These are phyloP conservation scores for Gyps fulvus DNA, from an alignment of 2,113 vertebrate genomes.

Conservation along the genomic window DNA sequence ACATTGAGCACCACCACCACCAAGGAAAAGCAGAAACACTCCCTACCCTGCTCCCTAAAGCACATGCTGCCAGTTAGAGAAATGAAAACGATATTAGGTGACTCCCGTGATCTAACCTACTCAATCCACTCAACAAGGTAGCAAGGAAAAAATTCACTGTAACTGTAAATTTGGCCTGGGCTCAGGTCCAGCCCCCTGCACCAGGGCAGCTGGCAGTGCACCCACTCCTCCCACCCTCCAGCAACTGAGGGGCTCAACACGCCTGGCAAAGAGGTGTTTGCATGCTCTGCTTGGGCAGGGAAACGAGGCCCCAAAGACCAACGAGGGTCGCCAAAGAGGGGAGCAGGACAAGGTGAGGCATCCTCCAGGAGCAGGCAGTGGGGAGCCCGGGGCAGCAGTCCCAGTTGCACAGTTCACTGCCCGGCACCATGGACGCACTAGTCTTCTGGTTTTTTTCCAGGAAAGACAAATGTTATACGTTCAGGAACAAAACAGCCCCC, in stretches of 20 bases:
- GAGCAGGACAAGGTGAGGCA: background rate
- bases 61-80: background rate
- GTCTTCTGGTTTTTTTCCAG: background rate
- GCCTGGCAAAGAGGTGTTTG: background rate
- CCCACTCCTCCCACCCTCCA: background rate
- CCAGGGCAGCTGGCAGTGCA: background rate
- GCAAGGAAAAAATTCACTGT: background rate
- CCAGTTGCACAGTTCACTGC: accelerated
- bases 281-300: background rate
- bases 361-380: accelerated
- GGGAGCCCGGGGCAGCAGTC: background rate
- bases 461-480: background rate
- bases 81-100: background rate
- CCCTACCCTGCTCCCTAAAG: background rate
- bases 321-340: background rate
- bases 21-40: background rate
- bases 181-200: background rate
- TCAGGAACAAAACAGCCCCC: background rate
- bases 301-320: background rate
- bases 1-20: accelerated
- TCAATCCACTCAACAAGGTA: background rate
- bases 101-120: background rate
- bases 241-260: background rate
- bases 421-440: accelerated
- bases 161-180: background rate